Evolutionary conservation across 2,113 vertebrate species (phyloP), one percentile per base, ranked within the genome.

Genomic region (Scomber scombrus): DNA sequence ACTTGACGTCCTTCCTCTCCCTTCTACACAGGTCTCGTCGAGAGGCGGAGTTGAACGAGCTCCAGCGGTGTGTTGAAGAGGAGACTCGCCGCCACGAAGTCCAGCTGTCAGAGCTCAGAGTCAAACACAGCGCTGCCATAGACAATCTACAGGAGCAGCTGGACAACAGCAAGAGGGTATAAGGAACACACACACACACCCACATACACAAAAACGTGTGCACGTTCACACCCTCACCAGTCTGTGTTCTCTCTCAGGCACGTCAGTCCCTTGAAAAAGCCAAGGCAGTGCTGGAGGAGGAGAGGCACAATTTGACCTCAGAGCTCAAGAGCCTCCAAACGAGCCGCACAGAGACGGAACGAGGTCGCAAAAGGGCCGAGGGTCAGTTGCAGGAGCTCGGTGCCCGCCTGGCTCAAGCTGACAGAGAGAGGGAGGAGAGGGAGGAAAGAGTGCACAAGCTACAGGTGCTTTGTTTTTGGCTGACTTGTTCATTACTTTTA

Each of bases 31-130:
- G 97, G 83, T 96, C 97, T 66, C 97, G 97, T 62, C 93, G 97
- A 57, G 97, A 98, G 71, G 94, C 95, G 4, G 97, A 98, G 89
- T 93, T 98, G 72, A 94, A 89, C 0, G 96, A 97, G 4, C 88
- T 98, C 14, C 97, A 97, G 93, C 93, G 96, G 73, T 89, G 95
- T 3, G 92, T 98, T 40, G 97, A 97, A 88, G 97, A 97, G 2
- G 96, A 97, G 62, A 92, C 95, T 0, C 95, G 96, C 0, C 21
- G 89, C 0, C 97, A 97, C 0, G 97, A 98, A 78, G 77, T 58
- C 12, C 95, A 96, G 3, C 93, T 98, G 1, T 94, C 96, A n/a
- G 97, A 97, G 61, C 92, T 97, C 76, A 75, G 97, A 46, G 94
- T 97, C 77, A 95, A 97, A 51, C 97, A 97, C 46, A 92, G 94